A percentile compares a stretch with the other conserved stretches of the same genome.
phyloP scores from a whole-genome alignment of 1,140 invertebrate genomes.

The Formica selysi region DNA sequence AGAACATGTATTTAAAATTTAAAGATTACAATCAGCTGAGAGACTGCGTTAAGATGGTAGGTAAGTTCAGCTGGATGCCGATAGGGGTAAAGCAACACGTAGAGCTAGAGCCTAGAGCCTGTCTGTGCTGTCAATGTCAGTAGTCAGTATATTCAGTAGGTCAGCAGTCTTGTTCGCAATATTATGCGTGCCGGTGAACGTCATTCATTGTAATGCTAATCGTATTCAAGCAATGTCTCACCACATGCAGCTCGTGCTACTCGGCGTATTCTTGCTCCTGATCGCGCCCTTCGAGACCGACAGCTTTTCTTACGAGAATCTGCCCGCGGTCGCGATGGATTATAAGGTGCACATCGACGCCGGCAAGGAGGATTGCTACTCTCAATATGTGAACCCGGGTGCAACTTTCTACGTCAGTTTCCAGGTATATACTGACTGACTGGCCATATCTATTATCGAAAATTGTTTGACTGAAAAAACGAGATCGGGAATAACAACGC shows the following conservation, averaged over 20 bases:
- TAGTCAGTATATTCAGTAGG: neutral
- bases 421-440: slow-evolving; percentile 89
- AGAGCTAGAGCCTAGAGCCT: no score
- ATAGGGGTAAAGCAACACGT: neutral
- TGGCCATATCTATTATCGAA: neutral
- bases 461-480: neutral
- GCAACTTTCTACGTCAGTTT: slow-evolving; percentile 98
- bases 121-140: neutral
- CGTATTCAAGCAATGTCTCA: slow-evolving; percentile 49
- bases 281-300: slow-evolving; percentile 69
- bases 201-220: slow-evolving; percentile 53
- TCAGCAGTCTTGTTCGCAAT: neutral
- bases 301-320: slow-evolving; percentile 89
- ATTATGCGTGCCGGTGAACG: slow-evolving; percentile 3
- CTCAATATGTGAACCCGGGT: slow-evolving; percentile 95
- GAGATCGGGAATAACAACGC: neutral
- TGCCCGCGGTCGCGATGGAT: slow-evolving; percentile 97
- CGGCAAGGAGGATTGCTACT: slow-evolving; percentile 98
- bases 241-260: slow-evolving; percentile 49
- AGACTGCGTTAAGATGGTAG: no score
- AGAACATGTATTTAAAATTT: no score
- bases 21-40: no score
- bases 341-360: slow-evolving; percentile 97
- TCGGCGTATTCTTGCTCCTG: slow-evolving; percentile 54
- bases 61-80: no score